Evolutionary conservation across 2,113 vertebrate species (phyloP), one percentile per base, ranked within the genome.

Genomic region (Lates calcarifer): DNA sequence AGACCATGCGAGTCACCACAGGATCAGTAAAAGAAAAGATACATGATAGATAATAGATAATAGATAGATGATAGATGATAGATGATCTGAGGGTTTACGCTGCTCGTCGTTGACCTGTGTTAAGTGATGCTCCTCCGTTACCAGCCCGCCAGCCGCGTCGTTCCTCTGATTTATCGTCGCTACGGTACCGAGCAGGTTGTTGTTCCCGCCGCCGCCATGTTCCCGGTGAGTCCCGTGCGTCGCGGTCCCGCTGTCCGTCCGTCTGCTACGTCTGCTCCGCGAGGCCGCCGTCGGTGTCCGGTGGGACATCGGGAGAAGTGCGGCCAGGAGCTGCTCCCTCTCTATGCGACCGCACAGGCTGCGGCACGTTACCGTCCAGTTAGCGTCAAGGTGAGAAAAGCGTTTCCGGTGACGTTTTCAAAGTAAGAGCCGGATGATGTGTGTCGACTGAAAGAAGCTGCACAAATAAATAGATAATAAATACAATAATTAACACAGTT

Each of bases 171-270:
- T 62, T 69, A 35, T 66, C 39, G 71, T 58, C 49, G 66, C 61
- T 53, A 22, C 41, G 82, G 63, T 22, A 64, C 77, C 47, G 60
- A 28, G 58, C 68, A 65, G 66, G 18, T 57, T n/a, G n/a, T n/a
- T n/a, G n/a, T n/a, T 26, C n/a, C n/a, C n/a, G n/a, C 6, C 60
- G 86, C 74, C 80, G 84, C 86, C 89, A 90, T 91, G 82, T 90
- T 87, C 64, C 37, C 81, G 29, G 65, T 37, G 29, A 62, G 62
- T 29, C 29, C 12, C 79, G 24, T 1, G 29, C 20, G 33, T 31
- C 49, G 61, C 73, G 37, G 29, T 31, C 8, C 33, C 57, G 77
- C 47, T 64, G 76, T 77, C 69, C 6, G 65, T 79, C 58, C 79
- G 62, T 8, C 33, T 4, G 4, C 33, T n/a, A n/a, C n/a, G n/a